phyloP scores from a whole-genome alignment of 2,888 invertebrate species.

The Drosophila pegasa region DNA sequence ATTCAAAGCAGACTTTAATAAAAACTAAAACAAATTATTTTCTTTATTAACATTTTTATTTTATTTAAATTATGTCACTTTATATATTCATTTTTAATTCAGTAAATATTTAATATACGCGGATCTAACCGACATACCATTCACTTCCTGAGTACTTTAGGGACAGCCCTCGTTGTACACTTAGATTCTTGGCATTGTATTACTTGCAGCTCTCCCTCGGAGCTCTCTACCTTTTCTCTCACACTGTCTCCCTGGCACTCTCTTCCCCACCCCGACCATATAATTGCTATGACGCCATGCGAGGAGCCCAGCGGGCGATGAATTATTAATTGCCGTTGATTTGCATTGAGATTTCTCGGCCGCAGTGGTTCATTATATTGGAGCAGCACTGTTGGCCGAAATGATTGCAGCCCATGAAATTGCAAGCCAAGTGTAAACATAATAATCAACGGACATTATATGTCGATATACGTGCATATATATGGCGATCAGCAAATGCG shows the following conservation, averaged over 20 bases:
- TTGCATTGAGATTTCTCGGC: conserved; percentile 73
- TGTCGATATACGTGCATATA: conserved; percentile 35
- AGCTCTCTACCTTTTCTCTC: conserved; percentile 4
- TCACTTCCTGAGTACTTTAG: too few relatives aligned
- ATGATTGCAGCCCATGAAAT: conserved; percentile 43
- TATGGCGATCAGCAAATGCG: conserved; percentile 65
- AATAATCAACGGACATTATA: conserved; percentile 75
- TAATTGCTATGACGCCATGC: conserved; percentile 70
- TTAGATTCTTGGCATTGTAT: conserved; percentile 30
- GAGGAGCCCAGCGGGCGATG: conserved; percentile 71
- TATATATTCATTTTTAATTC: too few relatives aligned
- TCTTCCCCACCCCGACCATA: conserved; percentile 14
- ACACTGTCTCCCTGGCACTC: conserved; percentile 7
- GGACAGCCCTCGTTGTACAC: conserved; percentile 29
- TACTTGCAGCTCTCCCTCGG: background rate
- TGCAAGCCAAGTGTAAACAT: conserved; percentile 71
- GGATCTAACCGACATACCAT: too few relatives aligned
- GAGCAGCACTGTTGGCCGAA: conserved; percentile 39
- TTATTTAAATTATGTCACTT: too few relatives aligned
- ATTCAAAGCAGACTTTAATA: too few relatives aligned
- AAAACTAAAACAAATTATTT: too few relatives aligned
- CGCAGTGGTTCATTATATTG: conserved; percentile 60
- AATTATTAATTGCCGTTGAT: conserved; percentile 80
- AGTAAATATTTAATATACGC: too few relatives aligned
- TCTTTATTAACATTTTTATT: too few relatives aligned